Evolutionary conservation across 1,140 invertebrate species (phyloP).

Genomic region (Heliconius hewitsoni): DNA sequence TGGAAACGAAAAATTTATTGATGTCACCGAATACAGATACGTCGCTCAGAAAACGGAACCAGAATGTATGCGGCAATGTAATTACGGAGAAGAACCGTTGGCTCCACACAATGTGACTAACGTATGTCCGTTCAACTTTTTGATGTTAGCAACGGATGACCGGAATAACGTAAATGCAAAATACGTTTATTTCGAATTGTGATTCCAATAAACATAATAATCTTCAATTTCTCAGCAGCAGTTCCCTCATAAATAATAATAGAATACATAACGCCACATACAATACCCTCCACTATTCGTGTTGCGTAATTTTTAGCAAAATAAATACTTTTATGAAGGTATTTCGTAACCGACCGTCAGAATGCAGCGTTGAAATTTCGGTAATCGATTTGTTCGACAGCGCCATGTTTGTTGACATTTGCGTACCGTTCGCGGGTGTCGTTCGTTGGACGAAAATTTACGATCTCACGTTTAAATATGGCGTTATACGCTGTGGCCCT

Average conservation of each 20-base stretch:
- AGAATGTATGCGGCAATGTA: conserved; percentile 45
- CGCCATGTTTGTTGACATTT: conserved; percentile 64
- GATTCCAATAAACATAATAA: not conserved
- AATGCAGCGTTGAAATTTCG: conserved; percentile 55
- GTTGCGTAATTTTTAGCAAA: not conserved
- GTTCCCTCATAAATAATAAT: not conserved
- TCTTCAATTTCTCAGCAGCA: not conserved
- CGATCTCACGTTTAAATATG: conserved; percentile 52
- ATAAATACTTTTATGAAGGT: conserved; percentile 2
- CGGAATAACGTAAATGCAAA: not conserved
- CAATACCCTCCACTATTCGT: not conserved
- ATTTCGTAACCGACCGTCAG: conserved; percentile 43
- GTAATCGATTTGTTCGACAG: conserved; percentile 59
- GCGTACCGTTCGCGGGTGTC: conserved; percentile 40
- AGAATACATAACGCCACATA: not conserved
- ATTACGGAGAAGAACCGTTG: conserved; percentile 40
- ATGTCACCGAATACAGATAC: conserved; percentile 70
- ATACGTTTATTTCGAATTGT: conserved; percentile 1
- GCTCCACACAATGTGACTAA: conserved; percentile 29
- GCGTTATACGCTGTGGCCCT: conserved; percentile 13
- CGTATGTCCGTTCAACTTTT: not conserved
- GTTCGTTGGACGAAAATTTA: conserved; percentile 52
- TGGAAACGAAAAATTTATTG: conserved; percentile 76
- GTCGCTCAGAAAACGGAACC: conserved; percentile 66
- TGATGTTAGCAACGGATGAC: not conserved